Percentiles rank a stretch among this genome's conserved stretches.
Evolutionary conservation across 2,888 invertebrate genomes (phyloP).

Genomic region (Ormyrus labotus): DNA sequence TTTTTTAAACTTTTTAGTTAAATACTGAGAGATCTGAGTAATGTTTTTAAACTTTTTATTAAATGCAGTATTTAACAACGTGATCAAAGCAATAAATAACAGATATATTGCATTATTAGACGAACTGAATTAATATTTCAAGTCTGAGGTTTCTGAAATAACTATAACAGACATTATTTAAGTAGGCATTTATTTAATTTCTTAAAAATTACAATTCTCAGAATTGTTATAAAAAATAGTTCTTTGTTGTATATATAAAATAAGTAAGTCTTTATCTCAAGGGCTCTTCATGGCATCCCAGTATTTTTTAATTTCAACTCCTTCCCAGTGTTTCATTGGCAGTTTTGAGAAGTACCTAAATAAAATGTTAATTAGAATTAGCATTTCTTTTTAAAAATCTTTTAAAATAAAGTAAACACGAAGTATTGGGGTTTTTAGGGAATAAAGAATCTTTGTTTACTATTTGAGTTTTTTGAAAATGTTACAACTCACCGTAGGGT

Average conservation of each 20-base stretch:
- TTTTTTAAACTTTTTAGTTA: too few species aligned
- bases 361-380: constrained; percentile 16
- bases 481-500: constrained; percentile 45
- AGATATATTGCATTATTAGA: too few species aligned
- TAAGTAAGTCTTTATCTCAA: constrained; percentile 50
- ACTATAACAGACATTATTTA: not conserved
- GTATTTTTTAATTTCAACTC: constrained; percentile 79
- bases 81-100: too few species aligned
- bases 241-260: constrained; percentile 51
- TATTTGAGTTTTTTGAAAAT: constrained; percentile 12
- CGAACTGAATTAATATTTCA: too few species aligned
- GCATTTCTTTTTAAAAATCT: not conserved
- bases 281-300: constrained; percentile 65
- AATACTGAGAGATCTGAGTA: too few species aligned
- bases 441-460: constrained; percentile 2
- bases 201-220: constrained; percentile 28
- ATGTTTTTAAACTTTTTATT: too few species aligned
- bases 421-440: constrained; percentile 5
- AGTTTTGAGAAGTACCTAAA: constrained; percentile 76
- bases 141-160: not conserved
- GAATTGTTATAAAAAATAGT: constrained; percentile 44
- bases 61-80: too few species aligned
- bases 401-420: not conserved
- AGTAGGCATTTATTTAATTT: constrained; percentile 28
- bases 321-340: constrained; percentile 81